Conservation (phyloP, 2,888 invertebrate genomes). For the Chydorus sphaericus region DNA sequence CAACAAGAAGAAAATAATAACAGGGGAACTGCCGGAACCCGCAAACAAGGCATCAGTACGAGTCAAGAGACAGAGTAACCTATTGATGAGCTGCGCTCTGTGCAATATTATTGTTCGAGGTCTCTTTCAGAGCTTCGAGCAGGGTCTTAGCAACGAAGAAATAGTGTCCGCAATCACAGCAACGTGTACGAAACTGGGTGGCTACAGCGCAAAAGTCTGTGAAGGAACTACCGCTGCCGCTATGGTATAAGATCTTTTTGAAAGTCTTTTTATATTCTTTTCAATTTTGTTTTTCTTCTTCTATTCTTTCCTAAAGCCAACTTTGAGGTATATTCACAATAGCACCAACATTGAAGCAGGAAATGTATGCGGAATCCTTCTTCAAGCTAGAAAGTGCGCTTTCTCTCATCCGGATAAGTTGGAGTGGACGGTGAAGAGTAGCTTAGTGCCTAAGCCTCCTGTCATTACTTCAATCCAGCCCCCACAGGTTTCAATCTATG, state of each 20-base stretch:
- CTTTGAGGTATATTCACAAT: neutral
- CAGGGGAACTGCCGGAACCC: too few relatives aligned
- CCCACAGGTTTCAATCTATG: too few relatives aligned
- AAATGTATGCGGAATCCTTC: constrained; percentile 10
- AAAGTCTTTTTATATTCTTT: neutral
- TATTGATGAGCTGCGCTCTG: too few relatives aligned
- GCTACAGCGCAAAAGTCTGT: neutral
- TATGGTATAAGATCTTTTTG: neutral
- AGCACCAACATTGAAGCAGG: constrained; percentile 1
- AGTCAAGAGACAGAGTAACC: too few relatives aligned
- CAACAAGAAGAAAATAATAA: too few relatives aligned
- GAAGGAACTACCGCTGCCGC: constrained; percentile 2
- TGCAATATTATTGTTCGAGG: neutral
- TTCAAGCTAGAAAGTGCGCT: constrained; percentile 1
- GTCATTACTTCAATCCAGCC: neutral
- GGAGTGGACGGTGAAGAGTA: constrained; percentile 8
- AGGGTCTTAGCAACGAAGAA: constrained; percentile 1
- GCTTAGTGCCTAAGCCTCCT: constrained; percentile 6
- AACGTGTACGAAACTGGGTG: neutral
- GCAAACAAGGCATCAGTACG: too few relatives aligned
- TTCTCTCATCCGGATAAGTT: constrained; percentile 11
- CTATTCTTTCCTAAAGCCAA: constrained; percentile 1
- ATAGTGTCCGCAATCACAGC: neutral
- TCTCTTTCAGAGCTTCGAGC: neutral
- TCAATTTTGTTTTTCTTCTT: neutral